A percentile compares a stretch with the other conserved stretches of the same genome.
These are phyloP conservation scores for Mola mola DNA, from an alignment of 2,113 vertebrate genomes.

Conservation along the genomic window DNA sequence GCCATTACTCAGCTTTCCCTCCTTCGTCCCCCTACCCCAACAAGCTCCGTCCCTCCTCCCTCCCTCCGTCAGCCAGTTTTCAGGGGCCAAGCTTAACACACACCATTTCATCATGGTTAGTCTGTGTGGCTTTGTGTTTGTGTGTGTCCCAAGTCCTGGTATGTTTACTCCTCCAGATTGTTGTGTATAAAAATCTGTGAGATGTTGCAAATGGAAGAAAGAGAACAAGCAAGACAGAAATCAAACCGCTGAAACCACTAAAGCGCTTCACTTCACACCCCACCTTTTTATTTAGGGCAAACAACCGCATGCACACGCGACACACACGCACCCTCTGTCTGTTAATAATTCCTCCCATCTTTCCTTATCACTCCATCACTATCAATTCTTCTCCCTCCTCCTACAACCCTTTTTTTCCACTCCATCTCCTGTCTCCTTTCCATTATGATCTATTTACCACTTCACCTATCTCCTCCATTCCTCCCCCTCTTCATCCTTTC, in stretches of 20 bases:
- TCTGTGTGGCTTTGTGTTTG: conserved; percentile 28
- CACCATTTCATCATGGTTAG: conserved; percentile 73
- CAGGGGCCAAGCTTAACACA: conserved; percentile 69
- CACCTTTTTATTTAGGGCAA: conserved; percentile 47
- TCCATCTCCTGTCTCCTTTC: conserved; percentile 53
- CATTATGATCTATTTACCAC: conserved; percentile 67
- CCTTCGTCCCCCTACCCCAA: background rate
- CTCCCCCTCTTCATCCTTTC: conserved; percentile 28
- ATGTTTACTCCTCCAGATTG: conserved; percentile 66
- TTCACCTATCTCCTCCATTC: conserved; percentile 36
- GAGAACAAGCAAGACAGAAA: conserved; percentile 54
- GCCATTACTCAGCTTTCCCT: conserved; percentile 20
- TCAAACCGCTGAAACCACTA: conserved; percentile 62
- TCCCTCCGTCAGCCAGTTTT: conserved; percentile 57
- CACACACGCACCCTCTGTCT: conserved; percentile 28
- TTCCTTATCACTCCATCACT: conserved; percentile 61
- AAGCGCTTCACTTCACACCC: conserved; percentile 50
- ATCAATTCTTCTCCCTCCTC: conserved; percentile 42
- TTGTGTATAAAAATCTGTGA: conserved; percentile 71
- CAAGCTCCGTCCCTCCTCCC: conserved; percentile 12
- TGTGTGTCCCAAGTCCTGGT: conserved; percentile 45
- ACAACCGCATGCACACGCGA: conserved; percentile 16
- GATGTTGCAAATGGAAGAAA: conserved; percentile 55
- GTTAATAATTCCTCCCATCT: conserved; percentile 56
- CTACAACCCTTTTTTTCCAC: conserved; percentile 21